A percentile compares a stretch with the other conserved stretches of the same genome.
phyloP scores from a whole-genome alignment of 2,113 vertebrate genomes.

The Thalassarche chlororhynchos region DNA sequence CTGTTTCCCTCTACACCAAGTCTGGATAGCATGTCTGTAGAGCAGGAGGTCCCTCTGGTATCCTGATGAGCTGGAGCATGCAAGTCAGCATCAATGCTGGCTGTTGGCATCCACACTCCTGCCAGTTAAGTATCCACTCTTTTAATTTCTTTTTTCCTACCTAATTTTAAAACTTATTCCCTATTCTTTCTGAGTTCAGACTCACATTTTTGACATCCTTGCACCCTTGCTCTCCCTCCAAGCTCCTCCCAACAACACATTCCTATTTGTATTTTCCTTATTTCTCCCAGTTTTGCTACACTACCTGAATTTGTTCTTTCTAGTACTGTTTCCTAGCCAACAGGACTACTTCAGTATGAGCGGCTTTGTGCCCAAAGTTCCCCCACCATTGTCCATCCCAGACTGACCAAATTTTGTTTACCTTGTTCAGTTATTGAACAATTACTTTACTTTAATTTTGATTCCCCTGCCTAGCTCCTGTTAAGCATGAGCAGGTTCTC shows the following conservation, averaged over 20 bases:
- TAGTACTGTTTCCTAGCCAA: background rate
- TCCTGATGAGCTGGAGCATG: background rate
- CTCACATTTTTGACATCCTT: background rate
- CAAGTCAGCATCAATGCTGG: background rate
- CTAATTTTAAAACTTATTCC: background rate
- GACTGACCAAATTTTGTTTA: background rate
- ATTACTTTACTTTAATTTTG: background rate
- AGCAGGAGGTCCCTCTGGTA: background rate
- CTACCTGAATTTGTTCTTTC: background rate
- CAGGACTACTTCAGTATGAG: background rate
- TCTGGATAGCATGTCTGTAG: background rate
- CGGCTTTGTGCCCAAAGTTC: background rate
- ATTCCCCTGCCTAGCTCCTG: background rate
- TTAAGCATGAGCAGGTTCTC: fast-evolving
- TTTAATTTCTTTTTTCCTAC: background rate
- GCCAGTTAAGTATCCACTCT: background rate
- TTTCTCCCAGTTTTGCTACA: background rate
- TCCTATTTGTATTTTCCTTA: background rate
- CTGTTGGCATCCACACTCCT: background rate
- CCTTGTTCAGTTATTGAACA: background rate
- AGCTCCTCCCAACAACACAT: background rate
- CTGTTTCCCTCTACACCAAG: background rate
- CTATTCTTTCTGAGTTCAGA: background rate
- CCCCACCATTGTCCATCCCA: background rate
- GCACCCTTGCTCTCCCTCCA: background rate